A percentile compares a stretch with the other conserved stretches of the same genome.
Evolutionary conservation across 2,797 vertebrate species (phyloP).

Genomic region (Pygocentrus nattereri): DNA sequence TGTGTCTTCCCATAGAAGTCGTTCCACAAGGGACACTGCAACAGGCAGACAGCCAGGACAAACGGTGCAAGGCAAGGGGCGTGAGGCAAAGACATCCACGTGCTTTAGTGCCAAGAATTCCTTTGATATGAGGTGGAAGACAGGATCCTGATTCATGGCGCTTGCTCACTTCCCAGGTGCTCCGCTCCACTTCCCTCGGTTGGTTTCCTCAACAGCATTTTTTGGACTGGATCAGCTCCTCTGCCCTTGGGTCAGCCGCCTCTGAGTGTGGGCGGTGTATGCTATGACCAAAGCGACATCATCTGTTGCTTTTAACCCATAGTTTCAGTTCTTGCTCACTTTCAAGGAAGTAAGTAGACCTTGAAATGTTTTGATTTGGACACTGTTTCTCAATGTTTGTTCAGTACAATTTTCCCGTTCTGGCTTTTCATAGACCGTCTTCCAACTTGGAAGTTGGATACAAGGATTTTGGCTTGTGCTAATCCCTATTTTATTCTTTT

Average conservation of each 20-base stretch:
- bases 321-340: conserved; percentile 24
- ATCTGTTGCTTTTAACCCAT: not conserved
- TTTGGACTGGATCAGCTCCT: not conserved
- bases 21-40: conserved; percentile 39
- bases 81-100: conserved; percentile 23
- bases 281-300: not conserved
- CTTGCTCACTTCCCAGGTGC: conserved; percentile 52
- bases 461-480: not conserved
- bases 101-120: conserved; percentile 44
- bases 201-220: not conserved
- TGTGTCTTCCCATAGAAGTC: conserved; percentile 36
- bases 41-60: conserved; percentile 31
- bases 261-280: not conserved
- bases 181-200: conserved; percentile 42
- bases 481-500: not conserved
- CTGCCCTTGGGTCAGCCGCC: not conserved
- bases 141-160: conserved; percentile 46
- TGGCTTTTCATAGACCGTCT: not conserved
- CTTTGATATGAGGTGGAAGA: conserved; percentile 54
- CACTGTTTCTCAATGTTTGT: not conserved
- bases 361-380: not conserved
- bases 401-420: not conserved
- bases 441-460: no score
- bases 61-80: conserved; percentile 10
- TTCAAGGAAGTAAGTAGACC: conserved; percentile 44